phyloP scores from a whole-genome alignment of 2,888 invertebrate species.

The Matsumyia berberina region DNA sequence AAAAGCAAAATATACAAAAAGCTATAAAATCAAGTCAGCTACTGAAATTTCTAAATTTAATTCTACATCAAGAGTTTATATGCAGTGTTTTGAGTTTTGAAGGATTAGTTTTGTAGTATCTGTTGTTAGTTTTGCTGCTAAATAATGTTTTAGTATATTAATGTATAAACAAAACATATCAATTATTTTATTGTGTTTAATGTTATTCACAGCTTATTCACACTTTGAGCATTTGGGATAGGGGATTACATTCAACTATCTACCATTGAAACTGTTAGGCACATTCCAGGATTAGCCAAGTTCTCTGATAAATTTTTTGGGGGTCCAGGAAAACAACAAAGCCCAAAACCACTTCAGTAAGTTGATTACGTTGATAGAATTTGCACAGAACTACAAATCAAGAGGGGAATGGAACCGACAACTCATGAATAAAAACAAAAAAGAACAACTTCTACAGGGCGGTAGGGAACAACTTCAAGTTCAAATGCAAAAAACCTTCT shows the following conservation, averaged over 20 bases:
- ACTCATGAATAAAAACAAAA: slow-evolving; percentile 29
- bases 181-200: slow-evolving; percentile 29
- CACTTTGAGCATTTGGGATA: neutral
- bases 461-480: slow-evolving; percentile 1
- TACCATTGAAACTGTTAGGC: slow-evolving; percentile 26
- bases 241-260: slow-evolving; percentile 39
- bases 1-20: slow-evolving; percentile 39
- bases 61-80: slow-evolving; percentile 19
- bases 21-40: slow-evolving; percentile 32
- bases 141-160: slow-evolving; percentile 13
- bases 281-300: slow-evolving; percentile 44
- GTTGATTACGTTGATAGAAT: neutral
- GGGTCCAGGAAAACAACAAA: slow-evolving; percentile 9
- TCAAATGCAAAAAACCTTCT: slow-evolving; percentile 10
- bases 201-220: slow-evolving; percentile 57
- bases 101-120: slow-evolving; percentile 5
- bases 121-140: slow-evolving; percentile 36
- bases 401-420: slow-evolving; percentile 8
- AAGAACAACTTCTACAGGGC: slow-evolving; percentile 24
- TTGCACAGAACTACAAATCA: slow-evolving; percentile 25
- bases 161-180: slow-evolving; percentile 36
- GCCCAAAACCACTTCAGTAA: slow-evolving; percentile 15
- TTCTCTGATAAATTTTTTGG: slow-evolving; percentile 1
- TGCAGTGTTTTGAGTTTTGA: slow-evolving; percentile 32
- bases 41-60: slow-evolving; percentile 7